Evolutionary conservation across 2,888 invertebrate species (phyloP).

Genomic region (Zaprionus obscuricornis): DNA sequence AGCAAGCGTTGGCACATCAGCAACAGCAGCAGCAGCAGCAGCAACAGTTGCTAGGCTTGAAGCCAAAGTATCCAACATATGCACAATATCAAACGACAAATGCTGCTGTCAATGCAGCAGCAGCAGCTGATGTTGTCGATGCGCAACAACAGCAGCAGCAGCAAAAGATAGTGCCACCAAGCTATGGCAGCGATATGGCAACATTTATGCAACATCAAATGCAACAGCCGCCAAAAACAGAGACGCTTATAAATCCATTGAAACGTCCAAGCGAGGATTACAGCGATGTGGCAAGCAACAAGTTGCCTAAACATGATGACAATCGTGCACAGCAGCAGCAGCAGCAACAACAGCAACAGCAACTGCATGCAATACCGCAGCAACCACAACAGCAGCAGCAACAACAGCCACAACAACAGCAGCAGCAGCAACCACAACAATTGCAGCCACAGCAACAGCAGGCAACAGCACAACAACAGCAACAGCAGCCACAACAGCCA

Average conservation of each 20-base stretch:
- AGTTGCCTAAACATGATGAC: constrained; percentile 74
- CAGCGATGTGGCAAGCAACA: constrained; percentile 60
- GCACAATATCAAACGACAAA: constrained; percentile 79
- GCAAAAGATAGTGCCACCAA: constrained; percentile 65
- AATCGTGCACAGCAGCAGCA: constrained; percentile 40
- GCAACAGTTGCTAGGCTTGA: constrained; percentile 45
- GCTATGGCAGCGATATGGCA: constrained; percentile 72
- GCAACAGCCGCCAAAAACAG: constrained; percentile 66
- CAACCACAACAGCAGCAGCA: constrained; percentile 34
- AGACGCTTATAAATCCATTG: constrained; percentile 62
- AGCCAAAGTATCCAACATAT: constrained; percentile 78
- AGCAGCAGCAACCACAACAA: constrained; percentile 63
- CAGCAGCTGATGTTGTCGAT: constrained; percentile 52
- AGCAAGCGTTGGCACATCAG: constrained; percentile 16
- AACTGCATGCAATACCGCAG: constrained; percentile 34
- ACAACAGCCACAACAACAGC: constrained; percentile 32
- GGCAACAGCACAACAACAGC: constrained; percentile 45
- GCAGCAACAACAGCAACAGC: no score
- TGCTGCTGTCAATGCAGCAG: constrained; percentile 65
- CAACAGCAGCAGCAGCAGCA: constrained; percentile 43
- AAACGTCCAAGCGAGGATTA: constrained; percentile 78
- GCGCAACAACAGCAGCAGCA: constrained; percentile 45
- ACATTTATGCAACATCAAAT: constrained; percentile 81
- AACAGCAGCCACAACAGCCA: constrained; percentile 39
- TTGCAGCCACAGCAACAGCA: constrained; percentile 35